Evolutionary conservation across 2,888 invertebrate genomes (phyloP).

Genomic region (Oligia fasciuncula): DNA sequence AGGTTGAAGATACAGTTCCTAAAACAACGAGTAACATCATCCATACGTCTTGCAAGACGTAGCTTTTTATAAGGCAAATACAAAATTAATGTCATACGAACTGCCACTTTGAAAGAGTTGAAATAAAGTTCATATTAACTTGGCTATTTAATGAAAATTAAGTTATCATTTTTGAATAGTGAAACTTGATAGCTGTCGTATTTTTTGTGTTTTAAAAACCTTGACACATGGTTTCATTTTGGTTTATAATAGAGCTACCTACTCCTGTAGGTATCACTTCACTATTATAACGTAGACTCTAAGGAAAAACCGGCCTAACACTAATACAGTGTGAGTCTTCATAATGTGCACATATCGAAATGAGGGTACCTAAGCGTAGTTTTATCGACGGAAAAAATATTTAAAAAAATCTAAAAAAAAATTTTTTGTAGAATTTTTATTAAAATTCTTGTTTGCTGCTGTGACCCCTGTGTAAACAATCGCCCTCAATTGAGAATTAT

Average conservation of each 20-base stretch:
- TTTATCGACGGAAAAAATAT: no score
- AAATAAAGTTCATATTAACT: conserved; percentile 60
- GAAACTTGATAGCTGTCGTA: conserved; percentile 79
- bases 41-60: conserved; percentile 29
- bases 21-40: conserved; percentile 55
- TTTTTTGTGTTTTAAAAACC: conserved; percentile 69
- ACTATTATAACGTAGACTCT: neutral
- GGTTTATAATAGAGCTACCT: neutral
- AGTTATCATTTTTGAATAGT: conserved; percentile 76
- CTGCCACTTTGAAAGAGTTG: conserved; percentile 9
- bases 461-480: no score
- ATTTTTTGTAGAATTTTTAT: no score
- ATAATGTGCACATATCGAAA: no score
- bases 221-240: conserved; percentile 69
- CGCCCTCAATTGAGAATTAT: no score
- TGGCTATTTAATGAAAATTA: conserved; percentile 67
- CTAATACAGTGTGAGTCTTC: no score
- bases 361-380: no score
- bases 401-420: no score
- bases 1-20: conserved; percentile 20
- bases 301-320: neutral
- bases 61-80: conserved; percentile 24
- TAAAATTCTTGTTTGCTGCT: no score
- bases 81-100: neutral
- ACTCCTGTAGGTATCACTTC: neutral